phyloP scores from a whole-genome alignment of 2,888 invertebrate species.

The Acleris laterana region DNA sequence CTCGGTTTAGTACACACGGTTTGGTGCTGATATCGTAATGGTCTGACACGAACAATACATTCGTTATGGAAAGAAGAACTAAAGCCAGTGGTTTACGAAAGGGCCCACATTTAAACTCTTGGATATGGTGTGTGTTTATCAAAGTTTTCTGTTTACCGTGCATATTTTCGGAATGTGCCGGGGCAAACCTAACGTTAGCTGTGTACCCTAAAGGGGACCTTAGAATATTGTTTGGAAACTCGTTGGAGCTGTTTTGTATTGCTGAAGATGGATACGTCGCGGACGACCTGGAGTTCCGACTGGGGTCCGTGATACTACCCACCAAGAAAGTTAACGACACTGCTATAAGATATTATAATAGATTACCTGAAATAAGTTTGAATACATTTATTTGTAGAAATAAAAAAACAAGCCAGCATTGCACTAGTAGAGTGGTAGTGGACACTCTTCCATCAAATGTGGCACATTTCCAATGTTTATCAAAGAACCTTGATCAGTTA shows the following conservation, averaged over 20 bases:
- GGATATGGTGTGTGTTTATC: slow-evolving; percentile 70
- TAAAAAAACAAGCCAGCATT: slow-evolving; percentile 57
- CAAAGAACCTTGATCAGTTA: slow-evolving; percentile 89
- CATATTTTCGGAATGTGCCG: slow-evolving; percentile 65
- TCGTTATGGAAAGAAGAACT: slow-evolving; percentile 57
- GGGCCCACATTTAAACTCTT: slow-evolving; percentile 61
- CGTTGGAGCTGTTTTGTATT: slow-evolving; percentile 87
- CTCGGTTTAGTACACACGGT: slow-evolving; percentile 51
- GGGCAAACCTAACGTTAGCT: slow-evolving; percentile 59
- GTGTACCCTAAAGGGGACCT: slow-evolving; percentile 84
- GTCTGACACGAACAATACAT: slow-evolving; percentile 58
- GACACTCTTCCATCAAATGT: slow-evolving; percentile 86
- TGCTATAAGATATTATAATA: slow-evolving; percentile 84
- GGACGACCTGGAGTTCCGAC: slow-evolving; percentile 73
- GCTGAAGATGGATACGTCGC: slow-evolving; percentile 70
- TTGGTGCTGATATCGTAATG: slow-evolving; percentile 66
- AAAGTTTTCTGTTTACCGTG: slow-evolving; percentile 69
- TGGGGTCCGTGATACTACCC: slow-evolving; percentile 47
- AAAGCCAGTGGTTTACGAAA: slow-evolving; percentile 63
- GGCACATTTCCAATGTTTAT: slow-evolving; percentile 88
- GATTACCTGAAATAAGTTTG: slow-evolving; percentile 79
- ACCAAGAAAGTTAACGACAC: slow-evolving; percentile 85
- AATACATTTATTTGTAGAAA: slow-evolving; percentile 83
- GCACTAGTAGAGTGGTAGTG: slow-evolving; percentile 63
- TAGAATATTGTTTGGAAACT: slow-evolving; percentile 83